A percentile compares a stretch with the other conserved stretches of the same genome.
Evolutionary conservation across 2,113 vertebrate species (phyloP).

Genomic region (Hipposideros armiger): DNA sequence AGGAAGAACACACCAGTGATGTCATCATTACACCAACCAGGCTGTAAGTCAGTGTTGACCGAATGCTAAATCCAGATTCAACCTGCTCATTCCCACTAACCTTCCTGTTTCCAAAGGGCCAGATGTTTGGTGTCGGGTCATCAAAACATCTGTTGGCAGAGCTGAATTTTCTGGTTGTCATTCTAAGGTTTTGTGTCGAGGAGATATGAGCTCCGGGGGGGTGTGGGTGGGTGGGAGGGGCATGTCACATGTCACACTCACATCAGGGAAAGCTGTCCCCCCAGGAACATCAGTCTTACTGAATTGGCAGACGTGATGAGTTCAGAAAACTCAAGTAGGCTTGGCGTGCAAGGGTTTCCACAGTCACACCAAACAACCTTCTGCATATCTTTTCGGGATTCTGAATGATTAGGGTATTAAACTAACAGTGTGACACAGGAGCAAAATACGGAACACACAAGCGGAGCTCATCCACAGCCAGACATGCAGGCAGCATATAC

Average conservation of each 20-base stretch:
- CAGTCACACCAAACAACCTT: not conserved
- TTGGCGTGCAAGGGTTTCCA: fast-evolving
- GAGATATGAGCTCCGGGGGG: fast-evolving
- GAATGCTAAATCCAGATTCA: not conserved
- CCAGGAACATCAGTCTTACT: fast-evolving
- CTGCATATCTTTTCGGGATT: not conserved
- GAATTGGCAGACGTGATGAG: fast-evolving
- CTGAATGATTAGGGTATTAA: constrained; percentile 52
- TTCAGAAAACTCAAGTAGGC: fast-evolving
- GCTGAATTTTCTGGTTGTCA: not conserved
- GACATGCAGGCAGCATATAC: constrained; percentile 45
- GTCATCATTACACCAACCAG: fast-evolving
- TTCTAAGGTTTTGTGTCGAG: not conserved
- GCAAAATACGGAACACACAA: not conserved
- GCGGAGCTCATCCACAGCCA: not conserved
- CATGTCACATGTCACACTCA: fast-evolving
- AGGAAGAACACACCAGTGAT: fast-evolving
- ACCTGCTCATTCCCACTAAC: not conserved
- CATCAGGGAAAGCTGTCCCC: fast-evolving
- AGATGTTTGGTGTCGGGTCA: not conserved
- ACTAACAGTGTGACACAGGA: not conserved
- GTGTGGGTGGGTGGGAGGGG: not conserved
- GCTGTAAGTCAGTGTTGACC: not conserved
- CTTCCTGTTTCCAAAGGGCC: not conserved
- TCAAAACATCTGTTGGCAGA: not conserved